Base-by-base conservation (phyloP, 2,797 vertebrate species). In the Lophura swinhoii region DNA sequence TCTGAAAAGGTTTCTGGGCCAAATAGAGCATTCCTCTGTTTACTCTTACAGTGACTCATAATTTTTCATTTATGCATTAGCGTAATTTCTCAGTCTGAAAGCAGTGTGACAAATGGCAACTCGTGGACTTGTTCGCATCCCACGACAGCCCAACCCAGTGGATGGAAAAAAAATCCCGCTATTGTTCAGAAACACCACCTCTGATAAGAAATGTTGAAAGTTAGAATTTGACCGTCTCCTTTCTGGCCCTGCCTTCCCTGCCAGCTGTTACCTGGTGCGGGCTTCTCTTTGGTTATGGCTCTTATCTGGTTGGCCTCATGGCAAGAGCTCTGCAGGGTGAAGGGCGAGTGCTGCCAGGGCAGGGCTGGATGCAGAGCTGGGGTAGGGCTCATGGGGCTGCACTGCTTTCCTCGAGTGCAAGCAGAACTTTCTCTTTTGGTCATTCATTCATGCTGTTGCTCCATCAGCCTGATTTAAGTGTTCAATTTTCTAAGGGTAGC, bases 391-490 rank as follows among this genome's bases (percentile, higher is more conserved):
- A 24, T 17, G 22, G 17, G 7, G 71, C 20, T 75, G 39, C 44
- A 24, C 3, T 62, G 20, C 4, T 44, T 76, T 81, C 41, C 67
- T 58, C 14, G 17, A 18, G n/a, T 35, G 23, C 49, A 48, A 68
- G 43, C 43, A 39, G 24, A 51, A 12, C 37, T 64, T 51, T 23
- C 29, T 20, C 21, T 35, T 44, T 26, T 37, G 21, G 46, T 17
- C 44, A 10, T 35, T 69, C 28, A 37, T 44, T 15, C 41, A 51
- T 24, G 31, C 18, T 67, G 44, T 43, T 29, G 35, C 59, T 87
- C 21, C 9, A 1, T 44, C 70, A 28, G 33, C 31, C 55, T 69
- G 31, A 6, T 0, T 1, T 31, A 44, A 9, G 63, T 16, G 2
- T 59, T 46, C 16, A 53, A 41, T 46, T 3, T 55, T 78, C n/a